A percentile compares a stretch with the other conserved stretches of the same genome.
Evolutionary conservation across 2,797 vertebrate species (phyloP).

Genomic region (Pantherophis vulpinus): DNA sequence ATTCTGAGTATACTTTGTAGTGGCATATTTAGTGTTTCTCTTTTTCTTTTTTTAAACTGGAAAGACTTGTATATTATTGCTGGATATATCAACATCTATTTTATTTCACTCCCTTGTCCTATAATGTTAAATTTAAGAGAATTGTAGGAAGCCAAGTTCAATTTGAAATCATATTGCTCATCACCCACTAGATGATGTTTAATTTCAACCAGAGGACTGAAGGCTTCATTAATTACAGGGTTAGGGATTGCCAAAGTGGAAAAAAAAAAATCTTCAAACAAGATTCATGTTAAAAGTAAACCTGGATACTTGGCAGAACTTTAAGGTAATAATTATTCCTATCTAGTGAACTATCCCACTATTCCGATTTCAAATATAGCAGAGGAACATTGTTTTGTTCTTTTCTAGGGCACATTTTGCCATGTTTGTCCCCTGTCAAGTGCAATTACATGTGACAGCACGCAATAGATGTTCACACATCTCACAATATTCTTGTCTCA

Average conservation of each 20-base stretch:
- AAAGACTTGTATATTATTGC: background rate
- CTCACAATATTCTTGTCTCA: background rate
- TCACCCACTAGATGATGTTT: background rate
- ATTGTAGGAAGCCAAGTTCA: background rate
- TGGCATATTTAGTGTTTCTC: background rate
- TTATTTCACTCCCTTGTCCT: background rate
- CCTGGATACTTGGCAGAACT: background rate
- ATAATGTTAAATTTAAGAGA: background rate
- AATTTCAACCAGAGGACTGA: background rate
- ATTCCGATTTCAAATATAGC: background rate
- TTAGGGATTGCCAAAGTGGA: background rate
- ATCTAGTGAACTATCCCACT: background rate
- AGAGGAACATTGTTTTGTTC: background rate
- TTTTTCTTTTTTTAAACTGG: background rate
- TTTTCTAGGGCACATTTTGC: background rate
- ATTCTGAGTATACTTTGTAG: background rate
- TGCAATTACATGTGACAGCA: background rate
- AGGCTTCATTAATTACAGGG: background rate
- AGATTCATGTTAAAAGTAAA: background rate
- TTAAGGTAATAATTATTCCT: background rate
- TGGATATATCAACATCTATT: background rate
- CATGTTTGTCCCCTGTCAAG: background rate
- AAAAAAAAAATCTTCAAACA: background rate
- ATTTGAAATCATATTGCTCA: background rate
- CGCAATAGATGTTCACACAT: background rate